A percentile compares a stretch with the other conserved stretches of the same genome.
These are phyloP conservation scores for Pterocles orientalis DNA, from an alignment of 2,113 vertebrate genomes.

Conservation along the genomic window DNA sequence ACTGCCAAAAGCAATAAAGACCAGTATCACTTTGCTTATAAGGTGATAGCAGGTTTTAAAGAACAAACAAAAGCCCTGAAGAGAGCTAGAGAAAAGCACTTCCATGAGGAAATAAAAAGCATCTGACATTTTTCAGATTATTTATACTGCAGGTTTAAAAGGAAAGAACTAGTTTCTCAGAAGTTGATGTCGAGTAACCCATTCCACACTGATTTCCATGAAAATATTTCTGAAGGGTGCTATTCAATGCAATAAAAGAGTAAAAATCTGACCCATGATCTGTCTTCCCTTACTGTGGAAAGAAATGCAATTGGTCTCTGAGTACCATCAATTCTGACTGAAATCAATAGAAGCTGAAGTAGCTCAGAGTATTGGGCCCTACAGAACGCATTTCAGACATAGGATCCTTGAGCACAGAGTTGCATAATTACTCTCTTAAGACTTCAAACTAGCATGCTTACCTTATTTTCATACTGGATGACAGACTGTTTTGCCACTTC, in stretches of 20 bases:
- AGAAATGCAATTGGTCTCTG: neutral
- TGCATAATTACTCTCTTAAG: conserved; percentile 39
- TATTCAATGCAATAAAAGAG: neutral
- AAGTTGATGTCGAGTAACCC: neutral
- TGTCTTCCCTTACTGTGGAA: conserved; percentile 16
- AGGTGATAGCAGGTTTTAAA: conserved; percentile 10
- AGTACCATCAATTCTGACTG: neutral
- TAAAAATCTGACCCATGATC: neutral
- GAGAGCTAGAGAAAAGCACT: conserved; percentile 8
- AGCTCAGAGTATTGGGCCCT: neutral
- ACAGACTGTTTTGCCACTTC: conserved; percentile 39
- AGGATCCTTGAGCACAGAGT: neutral
- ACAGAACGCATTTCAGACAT: conserved; percentile 23
- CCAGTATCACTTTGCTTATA: conserved; percentile 39
- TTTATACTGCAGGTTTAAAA: neutral
- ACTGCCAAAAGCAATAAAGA: conserved; percentile 34
- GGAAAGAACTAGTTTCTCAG: neutral
- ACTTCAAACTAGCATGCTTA: conserved; percentile 39
- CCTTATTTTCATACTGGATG: neutral
- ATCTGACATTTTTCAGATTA: conserved; percentile 32
- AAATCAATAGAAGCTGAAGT: conserved; percentile 13
- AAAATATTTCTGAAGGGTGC: conserved; percentile 39
- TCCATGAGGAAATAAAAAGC: neutral
- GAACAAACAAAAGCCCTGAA: conserved; percentile 25
- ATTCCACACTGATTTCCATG: conserved; percentile 4